A percentile compares a stretch with the other conserved stretches of the same genome.
phyloP scores from a whole-genome alignment of 2,113 vertebrate species.

The Neolamprologus tretocephalus region DNA sequence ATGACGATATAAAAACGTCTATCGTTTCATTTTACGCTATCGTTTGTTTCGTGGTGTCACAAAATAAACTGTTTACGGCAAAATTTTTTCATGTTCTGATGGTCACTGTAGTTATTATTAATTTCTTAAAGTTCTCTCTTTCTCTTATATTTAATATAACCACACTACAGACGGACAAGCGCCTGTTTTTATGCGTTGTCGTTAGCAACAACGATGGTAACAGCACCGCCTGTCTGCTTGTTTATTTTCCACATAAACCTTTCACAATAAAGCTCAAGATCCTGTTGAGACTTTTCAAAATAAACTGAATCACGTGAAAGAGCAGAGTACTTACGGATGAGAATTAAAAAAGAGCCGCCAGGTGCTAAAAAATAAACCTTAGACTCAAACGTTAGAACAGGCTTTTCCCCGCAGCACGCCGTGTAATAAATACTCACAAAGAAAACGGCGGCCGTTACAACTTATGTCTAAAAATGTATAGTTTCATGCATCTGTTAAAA shows the following conservation, averaged over 20 bases:
- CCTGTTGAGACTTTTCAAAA: not conserved
- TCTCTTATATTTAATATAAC: not conserved
- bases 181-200: not conserved
- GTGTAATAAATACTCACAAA: no score
- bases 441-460: no score
- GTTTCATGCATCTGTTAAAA: not conserved
- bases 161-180: accelerated
- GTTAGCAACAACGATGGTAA: accelerated
- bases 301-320: accelerated
- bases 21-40: accelerated
- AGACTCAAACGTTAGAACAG: no score
- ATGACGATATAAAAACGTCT: accelerated
- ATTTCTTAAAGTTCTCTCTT: not conserved
- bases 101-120: accelerated
- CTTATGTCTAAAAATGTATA: not conserved
- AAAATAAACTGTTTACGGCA: not conserved
- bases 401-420: no score
- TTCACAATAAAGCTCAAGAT: not conserved
- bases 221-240: accelerated
- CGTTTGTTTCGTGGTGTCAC: accelerated
- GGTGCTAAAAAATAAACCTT: no score
- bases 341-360: accelerated
- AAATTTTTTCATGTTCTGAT: accelerated
- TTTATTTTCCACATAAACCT: accelerated
- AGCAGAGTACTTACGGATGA: accelerated